Base-by-base conservation (phyloP, 2,113 vertebrate species). In the Sterrhoptilus dennistouni region DNA sequence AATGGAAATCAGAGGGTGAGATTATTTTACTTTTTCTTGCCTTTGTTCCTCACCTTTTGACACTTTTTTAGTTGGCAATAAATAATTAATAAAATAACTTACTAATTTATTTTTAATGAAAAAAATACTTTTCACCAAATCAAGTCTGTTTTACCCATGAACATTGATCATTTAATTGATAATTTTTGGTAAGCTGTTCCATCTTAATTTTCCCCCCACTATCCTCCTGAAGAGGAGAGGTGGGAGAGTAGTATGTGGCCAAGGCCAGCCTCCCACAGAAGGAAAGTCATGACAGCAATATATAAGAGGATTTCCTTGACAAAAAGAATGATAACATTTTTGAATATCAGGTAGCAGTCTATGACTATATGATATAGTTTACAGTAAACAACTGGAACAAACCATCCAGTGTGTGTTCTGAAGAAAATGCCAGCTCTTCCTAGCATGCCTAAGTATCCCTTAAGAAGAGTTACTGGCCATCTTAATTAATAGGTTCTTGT, bases 391-490 rank as follows among this genome's bases (percentile, higher is more conserved):
- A 21, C 15, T 69, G 21, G 22, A 72, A 40, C 1, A 86, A 86
- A 36, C 12, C 8, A 52, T 29, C 5, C 31, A 31, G 6, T 20
- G 27, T 53, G 7, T 36, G 6, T 35, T 50, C 38, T 54, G 45
- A 56, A 60, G 9, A 60, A 90, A 86, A 76, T 78, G 10, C 33
- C 50, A 72, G 8, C 11, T 80, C 44, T 68, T 83, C 24, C 38
- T 24, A 15, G 10, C 7, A 13, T 9, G 3, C 15, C 18, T 71
- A 14, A 1, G 1, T 56, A 45, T 14, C 3, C 25, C 11, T 16
- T 68, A 56, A 33, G 7, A 57, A 64, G 42, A 53, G 12, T n/a
- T 59, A 63, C 6, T 36, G 16, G 5, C 14, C 5, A 3, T 40
- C 47, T 83, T 69, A 47, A 60, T 63, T 74, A 61, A 44, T 1